Evolutionary conservation across 2,888 invertebrate species (phyloP), one percentile per base, ranked within the genome.

Genomic region (Papilio elwesi): DNA sequence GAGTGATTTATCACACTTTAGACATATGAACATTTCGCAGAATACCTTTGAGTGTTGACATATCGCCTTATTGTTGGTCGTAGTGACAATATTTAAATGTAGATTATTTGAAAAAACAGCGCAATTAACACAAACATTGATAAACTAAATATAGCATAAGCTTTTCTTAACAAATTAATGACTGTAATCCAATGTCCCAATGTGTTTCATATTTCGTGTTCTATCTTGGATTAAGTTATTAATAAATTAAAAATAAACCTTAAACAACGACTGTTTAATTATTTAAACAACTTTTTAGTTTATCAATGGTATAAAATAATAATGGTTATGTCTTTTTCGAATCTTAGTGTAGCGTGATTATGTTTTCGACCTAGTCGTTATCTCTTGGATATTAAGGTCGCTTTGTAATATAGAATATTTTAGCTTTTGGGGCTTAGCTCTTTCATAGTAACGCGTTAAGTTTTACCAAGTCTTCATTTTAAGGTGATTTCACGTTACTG

Each of bases 361-460:
- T 57, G 15, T 10, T 43, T 62, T 62, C 59, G 59, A 62, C 59
- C 15, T 13, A 62, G 43, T 15, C 59, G 59, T 62, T 62, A 62
- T 62, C 59, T 38, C 10, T 11, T 43, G 59, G 59, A 43, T 15
- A 43, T 62, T 62, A 62, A 62, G 59, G 43, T 62, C 59, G 59
- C 59, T 62, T 59, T 62, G 59, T 62, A 43, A 62, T 10, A 6
- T 62, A 62, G 43, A 43, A 62, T 6, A 51, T 43, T 62, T 43
- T 62, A 62, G 59, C 38, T 15, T 6, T 43, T 62, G 43, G 8
- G 12, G 59, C 59, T 62, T 62, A 62, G 59, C 59, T 43, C 38
- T 38, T 59, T 59, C n/a, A 43, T 62, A 62, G 1, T n/a, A 59
- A 59, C 9, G 59, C 59, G 43, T 43, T n/a, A 13, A 59, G 13